Evolutionary conservation across 2,113 vertebrate species (phyloP).

Genomic region (human): DNA sequence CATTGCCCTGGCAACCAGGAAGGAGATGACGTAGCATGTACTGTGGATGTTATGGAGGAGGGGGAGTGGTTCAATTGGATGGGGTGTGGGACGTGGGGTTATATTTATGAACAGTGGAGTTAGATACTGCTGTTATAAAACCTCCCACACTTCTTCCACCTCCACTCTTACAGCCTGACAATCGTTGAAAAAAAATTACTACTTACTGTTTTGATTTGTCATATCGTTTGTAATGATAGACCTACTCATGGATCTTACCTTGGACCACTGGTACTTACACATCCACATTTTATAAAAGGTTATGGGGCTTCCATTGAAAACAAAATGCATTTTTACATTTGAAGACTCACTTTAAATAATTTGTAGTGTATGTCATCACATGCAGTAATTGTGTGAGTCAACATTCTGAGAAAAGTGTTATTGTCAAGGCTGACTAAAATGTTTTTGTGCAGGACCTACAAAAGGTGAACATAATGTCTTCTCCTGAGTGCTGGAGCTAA

Average conservation of each 20-base stretch:
- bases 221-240: not conserved
- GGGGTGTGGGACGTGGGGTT: not conserved
- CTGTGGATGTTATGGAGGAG: not conserved
- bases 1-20: not conserved
- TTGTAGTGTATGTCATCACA: not conserved
- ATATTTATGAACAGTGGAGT: not conserved
- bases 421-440: not conserved
- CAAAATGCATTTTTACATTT: not conserved
- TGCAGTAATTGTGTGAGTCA: not conserved
- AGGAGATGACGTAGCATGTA: rapidly evolving
- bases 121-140: not conserved
- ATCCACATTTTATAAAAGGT: not conserved
- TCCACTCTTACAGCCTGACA: not conserved
- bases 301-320: not conserved
- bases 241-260: not conserved
- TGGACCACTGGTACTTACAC: not conserved
- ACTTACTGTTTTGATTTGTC: not conserved
- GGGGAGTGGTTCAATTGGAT: not conserved
- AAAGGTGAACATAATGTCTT: not conserved
- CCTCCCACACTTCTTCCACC: not conserved
- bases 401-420: not conserved
- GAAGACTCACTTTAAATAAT: not conserved
- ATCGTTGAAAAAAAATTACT: not conserved
- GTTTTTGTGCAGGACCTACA: not conserved
- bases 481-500: not conserved